phyloP scores from a whole-genome alignment of 1,140 invertebrate genomes.

The Sinonovacula constricta region DNA sequence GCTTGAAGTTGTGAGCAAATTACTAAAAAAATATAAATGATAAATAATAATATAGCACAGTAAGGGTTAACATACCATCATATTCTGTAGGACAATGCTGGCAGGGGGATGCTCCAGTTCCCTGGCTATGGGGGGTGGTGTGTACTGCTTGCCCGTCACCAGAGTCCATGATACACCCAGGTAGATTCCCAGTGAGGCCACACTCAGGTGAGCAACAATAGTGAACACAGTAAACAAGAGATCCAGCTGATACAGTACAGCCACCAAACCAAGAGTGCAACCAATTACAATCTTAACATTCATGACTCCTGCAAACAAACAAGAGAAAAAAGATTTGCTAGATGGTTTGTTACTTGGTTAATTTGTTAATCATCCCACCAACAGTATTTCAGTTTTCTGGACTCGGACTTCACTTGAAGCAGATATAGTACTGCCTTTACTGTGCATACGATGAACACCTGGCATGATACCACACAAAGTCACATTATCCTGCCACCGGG shows the following conservation, averaged over 20 bases:
- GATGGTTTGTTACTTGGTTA: no score
- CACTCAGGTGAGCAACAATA: slow-evolving; percentile 37
- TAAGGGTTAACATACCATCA: slow-evolving; percentile 55
- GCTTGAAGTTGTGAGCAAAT: no score
- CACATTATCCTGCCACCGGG: no score
- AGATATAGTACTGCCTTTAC: no score
- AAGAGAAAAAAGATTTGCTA: no score
- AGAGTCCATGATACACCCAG: slow-evolving; percentile 60
- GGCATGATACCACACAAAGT: no score
- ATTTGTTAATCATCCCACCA: no score
- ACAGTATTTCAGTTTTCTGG: no score
- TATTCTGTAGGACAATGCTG: slow-evolving; percentile 55
- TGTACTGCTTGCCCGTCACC: slow-evolving; percentile 63
- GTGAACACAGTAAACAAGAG: slow-evolving; percentile 41
- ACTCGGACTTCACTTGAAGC: no score
- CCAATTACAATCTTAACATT: slow-evolving; percentile 16
- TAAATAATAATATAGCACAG: no score
- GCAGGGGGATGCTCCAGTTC: slow-evolving; percentile 36
- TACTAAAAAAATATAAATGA: no score
- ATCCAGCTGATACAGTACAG: slow-evolving; percentile 44
- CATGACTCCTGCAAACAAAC: slow-evolving; percentile 11
- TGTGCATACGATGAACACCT: no score
- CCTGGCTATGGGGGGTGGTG: slow-evolving; percentile 45
- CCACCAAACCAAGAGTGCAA: slow-evolving; percentile 17
- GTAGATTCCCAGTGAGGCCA: slow-evolving; percentile 52